phyloP scores from a whole-genome alignment of 1,140 invertebrate genomes.

The Diorhabda elongata region DNA sequence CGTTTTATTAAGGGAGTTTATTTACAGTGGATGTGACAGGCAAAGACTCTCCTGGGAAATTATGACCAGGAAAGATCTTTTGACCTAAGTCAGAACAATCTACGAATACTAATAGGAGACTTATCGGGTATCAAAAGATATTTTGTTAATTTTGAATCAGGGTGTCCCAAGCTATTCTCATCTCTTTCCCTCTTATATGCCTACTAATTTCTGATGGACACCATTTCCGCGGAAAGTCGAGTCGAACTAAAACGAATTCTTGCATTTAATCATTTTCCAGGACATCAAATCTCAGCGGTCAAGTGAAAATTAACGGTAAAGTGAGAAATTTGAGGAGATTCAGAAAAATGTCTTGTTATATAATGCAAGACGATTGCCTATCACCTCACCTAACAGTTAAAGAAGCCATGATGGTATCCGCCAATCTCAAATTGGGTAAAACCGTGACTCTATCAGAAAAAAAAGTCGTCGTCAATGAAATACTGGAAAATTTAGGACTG shows the following conservation, averaged over 20 bases:
- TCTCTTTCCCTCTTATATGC: too few relatives aligned
- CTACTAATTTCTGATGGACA: too few relatives aligned
- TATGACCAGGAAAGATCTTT: too few relatives aligned
- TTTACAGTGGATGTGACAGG: too few relatives aligned
- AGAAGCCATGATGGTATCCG: constrained; percentile 87
- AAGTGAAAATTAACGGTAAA: constrained; percentile 79
- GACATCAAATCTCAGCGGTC: constrained; percentile 70
- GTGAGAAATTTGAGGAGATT: constrained; percentile 81
- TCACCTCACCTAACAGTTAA: constrained; percentile 81
- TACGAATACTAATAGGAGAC: too few relatives aligned
- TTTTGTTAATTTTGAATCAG: too few relatives aligned
- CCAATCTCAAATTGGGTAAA: constrained; percentile 87
- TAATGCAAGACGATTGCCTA: constrained; percentile 93
- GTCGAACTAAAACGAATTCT: too few relatives aligned
- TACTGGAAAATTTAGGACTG: constrained; percentile 64
- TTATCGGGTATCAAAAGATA: too few relatives aligned
- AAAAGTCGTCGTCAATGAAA: constrained; percentile 75
- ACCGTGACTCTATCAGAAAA: constrained; percentile 69
- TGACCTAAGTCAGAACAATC: too few relatives aligned
- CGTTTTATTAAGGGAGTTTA: neutral
- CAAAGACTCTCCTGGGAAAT: too few relatives aligned
- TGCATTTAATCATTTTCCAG: constrained; percentile 48
- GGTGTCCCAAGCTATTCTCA: too few relatives aligned
- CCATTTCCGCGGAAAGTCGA: too few relatives aligned
- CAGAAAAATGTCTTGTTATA: constrained; percentile 90